phyloP scores from a whole-genome alignment of 2,797 vertebrate genomes.

The Enteromius trimaculatus region DNA sequence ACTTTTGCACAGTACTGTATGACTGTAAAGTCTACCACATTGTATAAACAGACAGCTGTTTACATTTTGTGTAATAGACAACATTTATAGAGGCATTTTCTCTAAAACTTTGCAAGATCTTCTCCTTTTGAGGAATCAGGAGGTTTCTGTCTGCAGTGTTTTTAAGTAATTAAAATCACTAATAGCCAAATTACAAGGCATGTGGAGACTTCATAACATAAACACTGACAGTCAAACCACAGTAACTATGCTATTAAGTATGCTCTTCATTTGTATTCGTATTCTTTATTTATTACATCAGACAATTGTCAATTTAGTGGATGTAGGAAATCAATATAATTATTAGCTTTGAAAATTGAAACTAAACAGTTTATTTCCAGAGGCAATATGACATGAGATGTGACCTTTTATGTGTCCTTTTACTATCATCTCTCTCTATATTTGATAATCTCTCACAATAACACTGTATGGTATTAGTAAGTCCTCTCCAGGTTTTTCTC shows the following conservation, averaged over 20 bases:
- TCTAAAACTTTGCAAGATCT: neutral
- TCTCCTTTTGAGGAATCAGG: neutral
- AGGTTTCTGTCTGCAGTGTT: neutral
- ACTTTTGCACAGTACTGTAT: no score
- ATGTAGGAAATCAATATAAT: neutral
- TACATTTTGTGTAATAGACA: conserved; percentile 1
- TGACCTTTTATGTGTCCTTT: neutral
- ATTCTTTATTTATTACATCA: conserved; percentile 7
- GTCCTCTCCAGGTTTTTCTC: conserved; percentile 15
- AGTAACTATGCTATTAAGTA: neutral
- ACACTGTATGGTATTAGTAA: conserved; percentile 54
- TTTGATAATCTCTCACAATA: neutral
- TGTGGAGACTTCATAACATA: neutral
- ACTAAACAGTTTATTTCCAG: neutral
- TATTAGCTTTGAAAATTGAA: neutral
- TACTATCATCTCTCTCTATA: neutral
- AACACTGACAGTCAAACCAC: neutral
- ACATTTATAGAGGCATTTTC: neutral
- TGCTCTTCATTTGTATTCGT: conserved; percentile 4
- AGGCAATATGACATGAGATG: neutral
- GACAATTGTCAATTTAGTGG: neutral
- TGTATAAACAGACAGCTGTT: neutral
- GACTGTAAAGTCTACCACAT: neutral
- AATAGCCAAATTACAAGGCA: neutral
- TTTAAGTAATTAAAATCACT: neutral